These are phyloP conservation scores for Alaudala cheleensis DNA, from an alignment of 2,113 vertebrate species.

Conservation along the genomic window DNA sequence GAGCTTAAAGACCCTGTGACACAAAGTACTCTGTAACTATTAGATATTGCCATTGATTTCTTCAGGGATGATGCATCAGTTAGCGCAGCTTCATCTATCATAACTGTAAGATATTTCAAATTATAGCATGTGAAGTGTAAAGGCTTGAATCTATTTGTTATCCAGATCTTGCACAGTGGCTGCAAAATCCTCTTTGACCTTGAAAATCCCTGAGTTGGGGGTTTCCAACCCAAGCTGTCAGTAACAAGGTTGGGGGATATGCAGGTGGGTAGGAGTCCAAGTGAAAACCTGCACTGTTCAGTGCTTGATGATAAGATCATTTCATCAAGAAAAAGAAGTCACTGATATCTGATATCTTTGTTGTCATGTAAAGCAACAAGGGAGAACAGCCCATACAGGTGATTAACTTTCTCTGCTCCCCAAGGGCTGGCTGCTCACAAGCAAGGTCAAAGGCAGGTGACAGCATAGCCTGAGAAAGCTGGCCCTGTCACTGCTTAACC, in stretches of 20 bases:
- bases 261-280: not conserved
- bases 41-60: constrained; percentile 15
- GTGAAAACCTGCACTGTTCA: not conserved
- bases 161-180: not conserved
- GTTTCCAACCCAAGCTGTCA: not conserved
- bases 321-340: not conserved
- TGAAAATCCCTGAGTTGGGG: not conserved
- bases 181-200: constrained; percentile 29
- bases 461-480: not conserved
- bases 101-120: not conserved
- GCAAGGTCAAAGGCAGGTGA: not conserved
- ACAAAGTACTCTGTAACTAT: not conserved
- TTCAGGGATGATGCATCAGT: not conserved
- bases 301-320: not conserved
- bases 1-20: not conserved
- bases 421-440: not conserved
- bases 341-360: not conserved
- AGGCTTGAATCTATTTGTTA: not conserved
- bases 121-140: not conserved
- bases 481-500: not conserved
- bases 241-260: not conserved
- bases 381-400: not conserved
- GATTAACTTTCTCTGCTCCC: not conserved
- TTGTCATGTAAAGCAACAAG: not conserved
- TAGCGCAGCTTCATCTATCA: constrained; percentile 2